These are phyloP conservation scores for Drosophila anomalata DNA, from an alignment of 2,888 invertebrate genomes.

Conservation along the genomic window DNA sequence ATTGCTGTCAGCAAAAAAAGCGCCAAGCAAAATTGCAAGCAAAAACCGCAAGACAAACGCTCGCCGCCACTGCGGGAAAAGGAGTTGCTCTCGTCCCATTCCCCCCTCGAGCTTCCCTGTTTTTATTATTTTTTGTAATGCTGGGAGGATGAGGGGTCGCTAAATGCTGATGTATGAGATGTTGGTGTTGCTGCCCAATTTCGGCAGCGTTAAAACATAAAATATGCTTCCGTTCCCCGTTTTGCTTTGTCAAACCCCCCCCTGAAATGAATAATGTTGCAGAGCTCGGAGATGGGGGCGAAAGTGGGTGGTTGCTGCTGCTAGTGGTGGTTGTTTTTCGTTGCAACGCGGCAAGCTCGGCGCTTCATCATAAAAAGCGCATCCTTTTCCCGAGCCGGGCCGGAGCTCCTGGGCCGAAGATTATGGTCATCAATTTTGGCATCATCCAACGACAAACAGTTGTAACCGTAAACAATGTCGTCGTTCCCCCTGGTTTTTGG, in stretches of 20 bases:
- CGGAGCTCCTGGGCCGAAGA: constrained; percentile 63
- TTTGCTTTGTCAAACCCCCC: constrained; percentile 25
- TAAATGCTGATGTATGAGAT: constrained; percentile 77
- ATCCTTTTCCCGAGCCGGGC: constrained; percentile 56
- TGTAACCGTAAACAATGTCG: constrained; percentile 76
- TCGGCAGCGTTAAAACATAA: constrained; percentile 82
- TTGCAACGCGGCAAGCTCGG: constrained; percentile 65
- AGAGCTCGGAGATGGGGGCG: constrained; percentile 31
- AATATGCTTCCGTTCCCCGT: constrained; percentile 71
- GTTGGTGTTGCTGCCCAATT: constrained; percentile 65
- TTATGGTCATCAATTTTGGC: constrained; percentile 82
- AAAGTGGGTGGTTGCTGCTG: constrained; percentile 38
- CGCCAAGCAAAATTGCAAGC: constrained; percentile 59
- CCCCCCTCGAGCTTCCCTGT: neutral
- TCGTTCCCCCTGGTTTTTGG: constrained; percentile 54
- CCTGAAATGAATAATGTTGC: constrained; percentile 69
- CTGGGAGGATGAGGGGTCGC: constrained; percentile 30
- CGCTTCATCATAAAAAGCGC: constrained; percentile 78
- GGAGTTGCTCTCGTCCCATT: neutral
- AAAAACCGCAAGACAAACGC: constrained; percentile 73
- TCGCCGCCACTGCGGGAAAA: constrained; percentile 35
- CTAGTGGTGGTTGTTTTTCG: constrained; percentile 57
- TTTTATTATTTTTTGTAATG: constrained; percentile 5
- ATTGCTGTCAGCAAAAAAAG: constrained; percentile 66
- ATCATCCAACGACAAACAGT: constrained; percentile 74